phyloP scores from a whole-genome alignment of 2,888 invertebrate genomes.

The Apodemia zela region DNA sequence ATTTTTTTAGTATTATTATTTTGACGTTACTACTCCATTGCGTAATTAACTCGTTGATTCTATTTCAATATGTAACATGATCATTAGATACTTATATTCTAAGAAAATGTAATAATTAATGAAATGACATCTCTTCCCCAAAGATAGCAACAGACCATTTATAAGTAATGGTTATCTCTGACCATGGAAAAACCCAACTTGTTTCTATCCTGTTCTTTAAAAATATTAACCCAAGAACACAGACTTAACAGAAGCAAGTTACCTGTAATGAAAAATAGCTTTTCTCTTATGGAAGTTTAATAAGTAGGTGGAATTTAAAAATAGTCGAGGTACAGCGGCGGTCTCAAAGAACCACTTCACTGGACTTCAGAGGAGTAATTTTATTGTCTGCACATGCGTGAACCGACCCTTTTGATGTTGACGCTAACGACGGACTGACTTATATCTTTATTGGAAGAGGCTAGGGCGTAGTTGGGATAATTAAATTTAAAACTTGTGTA shows the following conservation, averaged over 20 bases:
- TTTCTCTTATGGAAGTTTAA: neutral
- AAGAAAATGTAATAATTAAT: too few species aligned
- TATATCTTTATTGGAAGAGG: slow-evolving; percentile 22
- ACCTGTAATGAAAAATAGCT: neutral
- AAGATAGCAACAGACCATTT: too few species aligned
- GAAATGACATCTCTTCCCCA: too few species aligned
- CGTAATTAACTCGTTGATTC: too few species aligned
- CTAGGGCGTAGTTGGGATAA: neutral
- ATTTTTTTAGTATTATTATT: too few species aligned
- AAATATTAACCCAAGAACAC: neutral
- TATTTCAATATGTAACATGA: too few species aligned
- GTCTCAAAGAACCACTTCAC: slow-evolving; percentile 34
- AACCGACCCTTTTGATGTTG: slow-evolving; percentile 38
- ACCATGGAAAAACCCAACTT: neutral
- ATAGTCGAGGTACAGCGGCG: slow-evolving; percentile 17
- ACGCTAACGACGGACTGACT: slow-evolving; percentile 22
- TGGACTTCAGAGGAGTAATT: slow-evolving; percentile 40
- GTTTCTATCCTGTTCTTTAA: neutral
- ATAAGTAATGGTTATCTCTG: too few species aligned
- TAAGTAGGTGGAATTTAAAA: slow-evolving; percentile 20
- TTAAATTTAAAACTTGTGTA: neutral
- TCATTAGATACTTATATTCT: too few species aligned
- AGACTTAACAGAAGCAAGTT: neutral
- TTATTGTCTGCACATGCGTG: slow-evolving; percentile 58
- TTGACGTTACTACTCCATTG: too few species aligned